These are phyloP conservation scores for Myotis vivesi DNA, from an alignment of 2,797 vertebrate species.

Conservation along the genomic window DNA sequence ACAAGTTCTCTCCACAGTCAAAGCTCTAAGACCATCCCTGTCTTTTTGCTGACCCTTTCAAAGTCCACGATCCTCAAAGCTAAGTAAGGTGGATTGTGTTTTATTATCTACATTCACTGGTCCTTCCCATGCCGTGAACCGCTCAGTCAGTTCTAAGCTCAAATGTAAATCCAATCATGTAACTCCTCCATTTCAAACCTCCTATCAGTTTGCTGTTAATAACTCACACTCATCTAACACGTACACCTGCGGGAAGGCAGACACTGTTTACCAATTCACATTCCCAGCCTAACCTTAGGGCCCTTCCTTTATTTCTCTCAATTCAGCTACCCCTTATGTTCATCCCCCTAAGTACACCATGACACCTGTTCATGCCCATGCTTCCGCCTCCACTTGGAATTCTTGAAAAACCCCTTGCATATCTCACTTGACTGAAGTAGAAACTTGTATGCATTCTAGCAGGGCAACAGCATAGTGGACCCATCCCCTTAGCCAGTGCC, in stretches of 20 bases:
- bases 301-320: not conserved
- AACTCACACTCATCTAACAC: not conserved
- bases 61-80: not conserved
- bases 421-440: not conserved
- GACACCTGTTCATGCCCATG: not conserved
- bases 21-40: not conserved
- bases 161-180: constrained; percentile 18
- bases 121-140: not conserved
- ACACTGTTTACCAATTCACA: not conserved
- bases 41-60: not conserved
- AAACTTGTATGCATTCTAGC: not conserved
- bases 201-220: not conserved
- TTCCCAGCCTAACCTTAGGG: not conserved
- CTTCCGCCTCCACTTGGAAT: not conserved
- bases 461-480: not conserved
- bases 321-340: not conserved
- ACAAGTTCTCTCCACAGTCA: not conserved
- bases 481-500: not conserved
- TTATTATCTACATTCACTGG: not conserved
- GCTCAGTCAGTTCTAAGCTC: not conserved
- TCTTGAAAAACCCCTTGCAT: not conserved
- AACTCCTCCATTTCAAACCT: not conserved
- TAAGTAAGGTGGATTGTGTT: not conserved
- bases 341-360: not conserved
- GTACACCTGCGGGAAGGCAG: not conserved